Percentiles rank a stretch among this genome's conserved stretches.
These are phyloP conservation scores for Colossoma macropomum DNA, from an alignment of 2,113 vertebrate genomes.

Conservation along the genomic window DNA sequence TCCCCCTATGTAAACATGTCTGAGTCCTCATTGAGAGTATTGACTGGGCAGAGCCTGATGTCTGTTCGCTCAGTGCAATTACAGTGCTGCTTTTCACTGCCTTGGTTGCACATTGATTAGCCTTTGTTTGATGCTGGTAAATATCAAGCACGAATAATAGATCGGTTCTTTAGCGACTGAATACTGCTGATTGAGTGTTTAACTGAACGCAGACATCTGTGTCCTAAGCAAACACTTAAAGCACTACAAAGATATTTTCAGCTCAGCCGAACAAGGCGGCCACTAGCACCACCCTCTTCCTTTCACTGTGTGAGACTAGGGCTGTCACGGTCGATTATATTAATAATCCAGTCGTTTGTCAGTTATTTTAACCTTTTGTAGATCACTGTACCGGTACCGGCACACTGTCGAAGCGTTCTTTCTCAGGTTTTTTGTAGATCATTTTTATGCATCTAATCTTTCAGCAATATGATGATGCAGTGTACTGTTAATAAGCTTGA, in stretches of 20 bases:
- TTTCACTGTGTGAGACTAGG: not conserved
- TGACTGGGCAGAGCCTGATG: slow-evolving; percentile 62
- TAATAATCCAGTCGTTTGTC: too few relatives aligned
- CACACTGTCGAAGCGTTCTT: too few relatives aligned
- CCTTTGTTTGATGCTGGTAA: slow-evolving; percentile 32
- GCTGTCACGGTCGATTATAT: not conserved
- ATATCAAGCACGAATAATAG: slow-evolving; percentile 33
- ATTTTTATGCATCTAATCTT: too few relatives aligned
- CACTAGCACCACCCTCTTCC: not conserved
- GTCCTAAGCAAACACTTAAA: slow-evolving; percentile 22
- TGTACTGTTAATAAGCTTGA: too few relatives aligned
- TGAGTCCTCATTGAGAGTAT: slow-evolving; percentile 87
- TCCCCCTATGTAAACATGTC: slow-evolving; percentile 76
- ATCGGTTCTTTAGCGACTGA: slow-evolving; percentile 29
- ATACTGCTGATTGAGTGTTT: slow-evolving; percentile 42
- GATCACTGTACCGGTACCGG: too few relatives aligned
- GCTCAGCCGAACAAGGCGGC: not conserved
- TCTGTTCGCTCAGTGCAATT: slow-evolving; percentile 68
- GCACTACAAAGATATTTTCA: not conserved
- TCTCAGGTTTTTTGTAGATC: too few relatives aligned
- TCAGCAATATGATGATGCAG: too few relatives aligned
- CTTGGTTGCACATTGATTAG: slow-evolving; percentile 34
- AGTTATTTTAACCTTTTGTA: too few relatives aligned
- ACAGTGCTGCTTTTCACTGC: slow-evolving; percentile 59
- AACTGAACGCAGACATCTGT: slow-evolving; percentile 21